These are phyloP conservation scores for Alviniconcha strummeri DNA, from an alignment of 2,888 invertebrate species.

Conservation along the genomic window DNA sequence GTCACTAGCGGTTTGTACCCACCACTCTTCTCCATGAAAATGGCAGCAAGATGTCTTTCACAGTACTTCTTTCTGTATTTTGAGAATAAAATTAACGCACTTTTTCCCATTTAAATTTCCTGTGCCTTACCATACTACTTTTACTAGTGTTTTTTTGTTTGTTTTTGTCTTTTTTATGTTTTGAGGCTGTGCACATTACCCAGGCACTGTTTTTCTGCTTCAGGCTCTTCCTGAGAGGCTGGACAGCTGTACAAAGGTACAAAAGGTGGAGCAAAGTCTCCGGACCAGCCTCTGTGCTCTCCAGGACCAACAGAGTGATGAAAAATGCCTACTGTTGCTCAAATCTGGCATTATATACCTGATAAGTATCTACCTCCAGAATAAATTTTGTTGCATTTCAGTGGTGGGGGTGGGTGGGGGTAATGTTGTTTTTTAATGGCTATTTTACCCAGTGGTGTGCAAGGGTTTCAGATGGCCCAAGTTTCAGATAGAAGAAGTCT, in stretches of 20 bases:
- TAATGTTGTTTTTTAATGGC: neutral
- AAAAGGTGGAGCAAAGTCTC: slow-evolving; percentile 21
- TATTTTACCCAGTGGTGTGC: neutral
- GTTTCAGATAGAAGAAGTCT: too few relatives aligned
- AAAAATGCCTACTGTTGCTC: slow-evolving; percentile 27
- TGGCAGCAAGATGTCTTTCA: too few relatives aligned
- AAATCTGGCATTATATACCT: slow-evolving; percentile 30
- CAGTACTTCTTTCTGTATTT: too few relatives aligned
- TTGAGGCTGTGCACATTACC: too few relatives aligned
- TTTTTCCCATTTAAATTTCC: too few relatives aligned
- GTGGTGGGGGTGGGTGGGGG: neutral
- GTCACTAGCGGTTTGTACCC: too few relatives aligned
- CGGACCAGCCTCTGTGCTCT: slow-evolving; percentile 28
- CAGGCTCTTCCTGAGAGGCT: slow-evolving; percentile 23
- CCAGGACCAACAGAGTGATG: slow-evolving; percentile 27
- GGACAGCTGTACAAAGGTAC: neutral
- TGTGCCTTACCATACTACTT: too few relatives aligned
- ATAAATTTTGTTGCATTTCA: neutral
- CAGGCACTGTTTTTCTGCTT: neutral
- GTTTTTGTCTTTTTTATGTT: too few relatives aligned
- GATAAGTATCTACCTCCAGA: slow-evolving; percentile 28
- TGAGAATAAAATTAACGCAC: too few relatives aligned
- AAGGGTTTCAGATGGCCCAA: too few relatives aligned
- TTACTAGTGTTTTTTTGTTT: too few relatives aligned
- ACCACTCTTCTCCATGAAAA: too few relatives aligned